Conservation (phyloP, 2,888 invertebrate genomes). For the Nematopogon swammerdamellus region DNA sequence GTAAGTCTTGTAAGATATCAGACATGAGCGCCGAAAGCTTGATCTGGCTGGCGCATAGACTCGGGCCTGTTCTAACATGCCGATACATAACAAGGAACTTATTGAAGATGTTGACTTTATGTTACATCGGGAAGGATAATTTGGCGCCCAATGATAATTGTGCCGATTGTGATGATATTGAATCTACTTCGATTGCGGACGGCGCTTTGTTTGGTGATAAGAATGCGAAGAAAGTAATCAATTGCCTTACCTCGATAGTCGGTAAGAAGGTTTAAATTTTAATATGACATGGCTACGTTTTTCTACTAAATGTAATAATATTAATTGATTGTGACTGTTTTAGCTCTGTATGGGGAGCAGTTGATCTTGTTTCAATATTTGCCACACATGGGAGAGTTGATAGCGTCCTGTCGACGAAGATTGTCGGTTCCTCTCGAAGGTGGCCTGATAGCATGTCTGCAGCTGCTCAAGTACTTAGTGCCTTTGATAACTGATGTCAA, state of each 20-base stretch:
- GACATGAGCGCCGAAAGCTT: conserved; percentile 86
- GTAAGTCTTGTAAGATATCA: conserved; percentile 60
- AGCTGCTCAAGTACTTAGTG: conserved; percentile 74
- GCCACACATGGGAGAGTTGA: conserved; percentile 83
- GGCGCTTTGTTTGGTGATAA: conserved; percentile 72
- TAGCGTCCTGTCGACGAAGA: conserved; percentile 75
- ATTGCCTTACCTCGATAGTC: conserved; percentile 85
- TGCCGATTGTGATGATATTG: conserved; percentile 40
- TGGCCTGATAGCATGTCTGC: conserved; percentile 80
- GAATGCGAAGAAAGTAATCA: conserved; percentile 83
- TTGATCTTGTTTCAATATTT: conserved; percentile 86
- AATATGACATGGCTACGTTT: no score
- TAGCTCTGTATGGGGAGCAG: conserved; percentile 85
- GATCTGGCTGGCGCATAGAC: conserved; percentile 87
- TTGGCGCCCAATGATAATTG: conserved; percentile 49
- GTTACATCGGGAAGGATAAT: conserved; percentile 85
- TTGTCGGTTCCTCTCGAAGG: conserved; percentile 84
- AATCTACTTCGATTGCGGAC: conserved; percentile 62
- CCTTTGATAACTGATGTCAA: conserved; percentile 80
- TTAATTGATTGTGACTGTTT: no score
- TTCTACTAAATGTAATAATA: no score
- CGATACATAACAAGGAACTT: conserved; percentile 88
- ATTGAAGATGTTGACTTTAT: conserved; percentile 89
- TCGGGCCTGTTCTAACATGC: conserved; percentile 93
- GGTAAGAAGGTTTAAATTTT: no score